A percentile compares a stretch with the other conserved stretches of the same genome.
Evolutionary conservation across 1,140 invertebrate genomes (phyloP).

Genomic region (Drosophila tropicalis): DNA sequence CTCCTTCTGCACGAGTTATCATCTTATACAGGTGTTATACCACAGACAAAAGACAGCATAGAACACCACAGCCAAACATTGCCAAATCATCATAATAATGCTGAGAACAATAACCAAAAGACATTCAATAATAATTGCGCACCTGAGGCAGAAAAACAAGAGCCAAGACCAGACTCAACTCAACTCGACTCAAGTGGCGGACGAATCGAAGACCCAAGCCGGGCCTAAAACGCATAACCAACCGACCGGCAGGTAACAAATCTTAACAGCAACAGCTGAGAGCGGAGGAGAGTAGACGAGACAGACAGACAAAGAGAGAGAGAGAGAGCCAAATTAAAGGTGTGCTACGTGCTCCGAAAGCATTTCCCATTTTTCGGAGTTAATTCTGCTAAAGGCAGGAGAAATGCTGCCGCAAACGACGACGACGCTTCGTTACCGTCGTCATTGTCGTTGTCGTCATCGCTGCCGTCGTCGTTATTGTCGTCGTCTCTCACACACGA

Average conservation of each 20-base stretch:
- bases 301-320: slow-evolving; percentile 14
- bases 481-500: slow-evolving; percentile 15
- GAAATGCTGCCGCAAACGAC: slow-evolving; percentile 57
- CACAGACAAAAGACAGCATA: background rate
- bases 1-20: slow-evolving; percentile 12
- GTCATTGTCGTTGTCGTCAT: slow-evolving; percentile 18
- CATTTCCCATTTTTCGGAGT: slow-evolving; percentile 59
- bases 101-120: slow-evolving; percentile 49
- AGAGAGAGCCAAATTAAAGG: slow-evolving; percentile 42
- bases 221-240: slow-evolving; percentile 18
- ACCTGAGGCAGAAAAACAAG: slow-evolving; percentile 59
- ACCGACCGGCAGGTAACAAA: slow-evolving; percentile 63
- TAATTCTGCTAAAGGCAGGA: slow-evolving; percentile 51
- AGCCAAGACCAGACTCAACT: background rate
- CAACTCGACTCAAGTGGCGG: background rate
- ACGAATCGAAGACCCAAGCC: slow-evolving; percentile 22
- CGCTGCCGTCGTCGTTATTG: slow-evolving; percentile 39
- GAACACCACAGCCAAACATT: slow-evolving; percentile 6
- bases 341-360: slow-evolving; percentile 67
- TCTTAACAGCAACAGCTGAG: slow-evolving; percentile 48
- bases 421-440: slow-evolving; percentile 10
- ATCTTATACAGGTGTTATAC: slow-evolving; percentile 46
- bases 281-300: slow-evolving; percentile 22
- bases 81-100: slow-evolving; percentile 24
- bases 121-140: slow-evolving; percentile 66